Conservation (phyloP, 92 coral and sea anemone genomes). For the Nematostella vectensis region DNA sequence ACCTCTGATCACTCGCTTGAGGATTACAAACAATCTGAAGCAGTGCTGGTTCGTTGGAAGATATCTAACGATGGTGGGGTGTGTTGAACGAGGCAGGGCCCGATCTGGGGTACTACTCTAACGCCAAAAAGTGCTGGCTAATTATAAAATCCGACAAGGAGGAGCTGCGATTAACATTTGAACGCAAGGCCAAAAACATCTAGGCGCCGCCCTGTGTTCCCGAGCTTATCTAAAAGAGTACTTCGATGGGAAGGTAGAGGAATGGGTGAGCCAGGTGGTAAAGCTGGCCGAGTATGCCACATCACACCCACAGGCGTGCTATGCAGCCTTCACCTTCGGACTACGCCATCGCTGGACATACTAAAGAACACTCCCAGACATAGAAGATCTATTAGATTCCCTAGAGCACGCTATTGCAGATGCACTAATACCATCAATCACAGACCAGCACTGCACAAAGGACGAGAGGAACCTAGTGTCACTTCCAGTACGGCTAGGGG, state of each 20-base stretch:
- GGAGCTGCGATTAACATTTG: conserved; percentile 3
- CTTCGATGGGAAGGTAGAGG: conserved; percentile 3
- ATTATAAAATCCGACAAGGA: too few relatives aligned
- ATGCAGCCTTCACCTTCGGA: conserved; percentile 3
- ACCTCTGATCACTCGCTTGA: too few relatives aligned
- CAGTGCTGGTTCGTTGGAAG: too few relatives aligned
- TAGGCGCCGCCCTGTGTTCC: conserved; percentile 1
- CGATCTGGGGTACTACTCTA: too few relatives aligned
- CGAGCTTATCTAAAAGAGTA: background rate
- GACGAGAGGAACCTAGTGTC: too few relatives aligned
- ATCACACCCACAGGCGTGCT: conserved; percentile 3
- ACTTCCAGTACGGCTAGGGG: too few relatives aligned
- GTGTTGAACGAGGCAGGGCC: too few relatives aligned
- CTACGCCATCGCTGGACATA: conserved; percentile 12
- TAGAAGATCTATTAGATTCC: conserved; percentile 13
- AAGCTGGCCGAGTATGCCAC: conserved; percentile 4
- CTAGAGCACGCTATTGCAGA: conserved; percentile 6
- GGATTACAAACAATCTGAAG: too few relatives aligned
- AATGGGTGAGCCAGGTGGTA: conserved; percentile 5
- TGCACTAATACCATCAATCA: too few relatives aligned
- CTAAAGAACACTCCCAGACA: conserved; percentile 11
- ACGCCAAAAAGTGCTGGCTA: too few relatives aligned
- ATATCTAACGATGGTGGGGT: too few relatives aligned
- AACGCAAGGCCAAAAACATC: conserved; percentile 2
- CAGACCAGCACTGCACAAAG: too few relatives aligned